A percentile compares a stretch with the other conserved stretches of the same genome.
These are phyloP conservation scores for Labeo calbasu DNA, from an alignment of 2,797 vertebrate genomes.

Conservation along the genomic window DNA sequence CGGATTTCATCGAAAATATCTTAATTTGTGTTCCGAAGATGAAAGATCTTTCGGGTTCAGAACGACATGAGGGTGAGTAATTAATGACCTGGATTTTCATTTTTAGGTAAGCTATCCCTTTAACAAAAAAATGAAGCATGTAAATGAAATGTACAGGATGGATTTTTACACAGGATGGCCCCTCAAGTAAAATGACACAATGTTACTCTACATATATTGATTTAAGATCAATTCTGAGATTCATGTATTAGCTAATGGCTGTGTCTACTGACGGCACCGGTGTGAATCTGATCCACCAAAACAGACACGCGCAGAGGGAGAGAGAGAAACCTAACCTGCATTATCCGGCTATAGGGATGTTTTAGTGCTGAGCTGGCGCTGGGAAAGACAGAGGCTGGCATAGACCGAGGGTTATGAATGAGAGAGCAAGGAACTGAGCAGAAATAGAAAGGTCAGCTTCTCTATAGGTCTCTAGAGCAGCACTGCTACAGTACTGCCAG, in stretches of 20 bases:
- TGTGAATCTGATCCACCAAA: slow-evolving; percentile 17
- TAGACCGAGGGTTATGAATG: slow-evolving; percentile 39
- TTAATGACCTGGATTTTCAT: too few species aligned
- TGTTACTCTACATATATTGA: slow-evolving; percentile 15
- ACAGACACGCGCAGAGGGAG: background rate
- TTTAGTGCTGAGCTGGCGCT: slow-evolving; percentile 22
- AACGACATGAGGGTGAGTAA: too few species aligned
- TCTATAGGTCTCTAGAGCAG: slow-evolving; percentile 33
- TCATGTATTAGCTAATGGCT: slow-evolving; percentile 9
- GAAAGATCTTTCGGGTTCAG: too few species aligned
- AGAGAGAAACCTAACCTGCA: slow-evolving; percentile 40
- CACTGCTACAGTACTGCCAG: slow-evolving; percentile 15
- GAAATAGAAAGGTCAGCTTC: slow-evolving; percentile 45
- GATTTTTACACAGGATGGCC: background rate
- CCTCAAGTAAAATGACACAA: background rate
- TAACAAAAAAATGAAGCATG: background rate
- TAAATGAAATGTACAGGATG: background rate
- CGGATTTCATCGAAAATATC: too few species aligned
- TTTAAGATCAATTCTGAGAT: background rate
- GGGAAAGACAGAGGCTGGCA: slow-evolving; percentile 40
- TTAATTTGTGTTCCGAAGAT: too few species aligned
- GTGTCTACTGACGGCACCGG: background rate
- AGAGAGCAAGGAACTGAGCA: slow-evolving; percentile 26
- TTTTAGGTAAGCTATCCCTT: too few species aligned
- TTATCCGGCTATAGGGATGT: slow-evolving; percentile 18